Base-by-base conservation (phyloP, 2,113 vertebrate species). In the Spea multiplicata region DNA sequence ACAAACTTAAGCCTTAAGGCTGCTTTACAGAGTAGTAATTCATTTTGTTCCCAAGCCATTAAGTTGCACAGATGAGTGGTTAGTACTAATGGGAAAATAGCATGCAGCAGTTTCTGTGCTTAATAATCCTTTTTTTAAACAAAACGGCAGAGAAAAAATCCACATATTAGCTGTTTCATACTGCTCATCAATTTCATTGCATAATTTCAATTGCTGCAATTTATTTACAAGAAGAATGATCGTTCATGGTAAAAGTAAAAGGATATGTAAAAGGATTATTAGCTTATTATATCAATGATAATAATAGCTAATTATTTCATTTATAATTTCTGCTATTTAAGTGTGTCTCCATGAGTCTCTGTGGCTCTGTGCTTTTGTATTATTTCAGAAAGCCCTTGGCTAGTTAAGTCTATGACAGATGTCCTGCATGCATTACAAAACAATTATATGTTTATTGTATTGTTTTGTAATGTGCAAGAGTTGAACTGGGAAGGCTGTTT, bases 11-110 rank as follows among this genome's bases (percentile, higher is more conserved):
- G 75, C 75, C 75, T 77, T 62, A 44, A 77, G 75, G 75, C 44
- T 57, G 44, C 75, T 77, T 77, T 71, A 77, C 69, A 77, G 47
- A 67, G 67, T 5, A 71, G 75, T 77, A 77, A 77, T 77, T 77
- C 75, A 77, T 71, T 70, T 62, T 70, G 53, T 55, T 77, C 66
- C 75, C 66, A 55, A 49, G 55, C 66, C 48, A 59, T 77, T 77
- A 77, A 70, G 66, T 71, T 70, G 47, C 53, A 78, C 76, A 78
- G 76, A 64, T 78, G 69, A 71, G 76, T 78, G 68, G 66, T 8
- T 67, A 45, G 30, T 46, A 62, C 76, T 72, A 78, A 78, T 71
- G 69, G 68, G 68, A 72, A 78, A 71, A 71, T 64, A 65, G 66
- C 75, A 71, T 66, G 70, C 47, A 78, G 47, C 76, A 65, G 61